Conservation (phyloP, 2,797 vertebrate genomes). For the Podargus strigoides region DNA sequence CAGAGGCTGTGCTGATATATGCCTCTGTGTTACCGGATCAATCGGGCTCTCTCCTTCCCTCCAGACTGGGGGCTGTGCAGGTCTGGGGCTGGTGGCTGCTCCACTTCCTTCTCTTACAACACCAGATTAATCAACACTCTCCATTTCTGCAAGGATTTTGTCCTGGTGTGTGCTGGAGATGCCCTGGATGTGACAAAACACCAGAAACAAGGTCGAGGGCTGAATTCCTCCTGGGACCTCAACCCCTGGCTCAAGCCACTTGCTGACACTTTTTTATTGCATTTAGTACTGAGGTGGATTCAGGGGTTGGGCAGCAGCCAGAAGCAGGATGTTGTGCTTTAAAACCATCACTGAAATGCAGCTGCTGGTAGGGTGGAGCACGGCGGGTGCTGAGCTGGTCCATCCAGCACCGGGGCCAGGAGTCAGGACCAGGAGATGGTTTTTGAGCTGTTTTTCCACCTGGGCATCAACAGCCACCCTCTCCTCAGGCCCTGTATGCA, state of each 20-base stretch:
- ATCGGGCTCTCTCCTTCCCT: background rate
- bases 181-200: background rate
- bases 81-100: background rate
- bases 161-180: background rate
- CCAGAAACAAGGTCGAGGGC: background rate
- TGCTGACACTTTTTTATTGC: background rate
- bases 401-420: rapidly evolving
- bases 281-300: background rate
- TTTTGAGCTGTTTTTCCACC: background rate
- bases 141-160: background rate
- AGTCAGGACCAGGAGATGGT: background rate
- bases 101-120: background rate
- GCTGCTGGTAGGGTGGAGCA: background rate
- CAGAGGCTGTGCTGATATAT: conserved; percentile 29
- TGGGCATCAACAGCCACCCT: background rate
- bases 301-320: background rate
- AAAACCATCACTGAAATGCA: rapidly evolving
- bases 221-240: background rate
- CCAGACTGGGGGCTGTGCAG: rapidly evolving
- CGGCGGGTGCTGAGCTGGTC: background rate
- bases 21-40: conserved; percentile 7
- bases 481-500: background rate
- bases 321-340: background rate
- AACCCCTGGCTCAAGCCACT: background rate
- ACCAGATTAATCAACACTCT: background rate